Evolutionary conservation across 2,797 vertebrate species (phyloP).

Genomic region (Chelonia mydas): DNA sequence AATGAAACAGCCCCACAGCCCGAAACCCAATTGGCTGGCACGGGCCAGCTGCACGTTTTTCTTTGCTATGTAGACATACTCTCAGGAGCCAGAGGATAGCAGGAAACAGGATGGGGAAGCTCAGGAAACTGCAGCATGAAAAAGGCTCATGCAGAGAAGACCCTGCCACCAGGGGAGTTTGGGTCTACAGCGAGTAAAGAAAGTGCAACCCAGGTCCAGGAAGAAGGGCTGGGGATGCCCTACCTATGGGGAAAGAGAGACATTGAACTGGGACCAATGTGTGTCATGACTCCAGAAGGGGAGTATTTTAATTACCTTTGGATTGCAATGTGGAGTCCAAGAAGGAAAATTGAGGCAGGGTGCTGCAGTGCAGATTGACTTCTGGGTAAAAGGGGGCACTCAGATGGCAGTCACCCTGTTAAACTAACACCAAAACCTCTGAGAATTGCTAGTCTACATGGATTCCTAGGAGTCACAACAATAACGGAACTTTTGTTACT

Average conservation of each 20-base stretch:
- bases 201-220: neutral
- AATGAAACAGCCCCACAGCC: neutral
- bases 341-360: neutral
- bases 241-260: neutral
- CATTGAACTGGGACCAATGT: neutral
- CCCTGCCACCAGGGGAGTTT: neutral
- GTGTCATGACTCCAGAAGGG: neutral
- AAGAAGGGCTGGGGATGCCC: neutral
- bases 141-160: neutral
- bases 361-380: no score
- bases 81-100: neutral
- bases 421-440: neutral
- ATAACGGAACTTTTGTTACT: neutral
- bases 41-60: neutral
- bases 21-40: neutral
- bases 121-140: neutral
- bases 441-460: neutral
- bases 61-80: neutral
- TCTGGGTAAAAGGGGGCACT: neutral
- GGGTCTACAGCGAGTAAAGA: neutral
- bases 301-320: neutral
- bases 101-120: neutral
- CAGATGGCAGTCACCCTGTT: no score
- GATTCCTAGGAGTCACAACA: neutral
- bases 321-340: neutral